A percentile compares a stretch with the other conserved stretches of the same genome.
phyloP scores from a whole-genome alignment of 2,888 invertebrate species.

The Molorchus minor region DNA sequence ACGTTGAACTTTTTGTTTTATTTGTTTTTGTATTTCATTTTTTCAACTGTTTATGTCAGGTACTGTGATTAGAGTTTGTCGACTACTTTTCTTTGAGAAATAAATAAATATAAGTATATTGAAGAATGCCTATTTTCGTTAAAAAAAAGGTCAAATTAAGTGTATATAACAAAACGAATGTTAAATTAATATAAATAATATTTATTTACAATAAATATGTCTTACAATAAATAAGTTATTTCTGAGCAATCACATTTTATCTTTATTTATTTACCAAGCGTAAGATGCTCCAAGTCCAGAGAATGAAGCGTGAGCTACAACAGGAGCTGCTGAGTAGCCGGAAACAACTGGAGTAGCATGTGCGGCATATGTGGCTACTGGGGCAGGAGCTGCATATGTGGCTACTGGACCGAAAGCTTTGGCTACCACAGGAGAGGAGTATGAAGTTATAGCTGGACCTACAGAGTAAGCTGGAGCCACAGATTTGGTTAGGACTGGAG shows the following conservation, averaged over 20 bases:
- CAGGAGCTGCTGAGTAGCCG: conserved; percentile 68
- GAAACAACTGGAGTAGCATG: conserved; percentile 55
- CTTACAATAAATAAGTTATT: not conserved
- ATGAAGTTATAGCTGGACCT: conserved; percentile 50
- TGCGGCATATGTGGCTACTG: not conserved
- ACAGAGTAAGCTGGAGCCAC: conserved; percentile 26
- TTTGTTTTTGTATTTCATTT: no score
- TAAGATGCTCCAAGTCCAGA: conserved; percentile 70
- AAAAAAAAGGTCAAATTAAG: no score
- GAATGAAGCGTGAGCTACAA: conserved; percentile 72
- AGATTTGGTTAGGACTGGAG: conserved; percentile 43
- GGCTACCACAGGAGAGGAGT: conserved; percentile 70
- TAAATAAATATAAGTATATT: no score
- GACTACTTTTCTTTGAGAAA: no score
- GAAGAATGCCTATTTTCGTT: no score
- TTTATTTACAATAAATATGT: conserved; percentile 9
- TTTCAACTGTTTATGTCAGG: no score
- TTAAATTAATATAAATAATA: no score
- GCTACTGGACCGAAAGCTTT: conserved; percentile 70
- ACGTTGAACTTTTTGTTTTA: no score
- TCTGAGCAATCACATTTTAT: conserved; percentile 10
- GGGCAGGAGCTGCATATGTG: conserved; percentile 11
- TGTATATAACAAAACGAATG: no score
- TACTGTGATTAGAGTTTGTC: no score
- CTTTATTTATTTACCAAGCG: conserved; percentile 70